Base-by-base conservation (phyloP, 2,797 vertebrate species). In the Lepus townsendii region DNA sequence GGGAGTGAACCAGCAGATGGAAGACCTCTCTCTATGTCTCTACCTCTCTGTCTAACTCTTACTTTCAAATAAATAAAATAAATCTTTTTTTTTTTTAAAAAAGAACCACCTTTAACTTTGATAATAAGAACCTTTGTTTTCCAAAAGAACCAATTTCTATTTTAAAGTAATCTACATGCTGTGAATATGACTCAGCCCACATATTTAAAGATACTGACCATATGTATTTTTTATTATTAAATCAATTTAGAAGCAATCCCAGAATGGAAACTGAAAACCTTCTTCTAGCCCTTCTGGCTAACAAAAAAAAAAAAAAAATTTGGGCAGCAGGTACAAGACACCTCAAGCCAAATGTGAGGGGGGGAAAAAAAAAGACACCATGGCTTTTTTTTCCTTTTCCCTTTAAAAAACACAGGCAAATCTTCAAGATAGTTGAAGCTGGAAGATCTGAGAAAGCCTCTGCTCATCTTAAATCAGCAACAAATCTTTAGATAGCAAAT, bases 391-490 rank as follows among this genome's bases (percentile, higher is more conserved):
- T 5, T 50, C 62, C 52, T 13, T 57, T 57, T 71, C 32, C 66
- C 42, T 47, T 47, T 35, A 60, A 83, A 83, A 47, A 47, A n/a
- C 22, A 77, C 6, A 24, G 24, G 35, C 17, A 78, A 35, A 62
- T 69, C 42, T 93, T 71, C 7, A 5, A 75, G 57, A 75, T 50
- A 38, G 20, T 17, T 75, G 13, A 52, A 27, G 52, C 57, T 62
- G 19, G 26, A 80, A 32, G 60, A 60, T 24, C 35, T 57, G 27
- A 73, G 76, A 90, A 73, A 35, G 52, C 3, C 60, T 84, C 75
- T 68, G 20, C n/a, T 72, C 47, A 95, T 69, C 66, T 75, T n/a
- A 77, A 35, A 87, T 52, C 63, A 82, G 83, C 63, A 87, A 82
- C 16, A 69, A 87, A 83, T 42, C 42, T 83, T 77, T 72, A 83